Conservation (phyloP, 37 sponge, comb jelly and placozoan species). For the Haliclona indistincta region DNA sequence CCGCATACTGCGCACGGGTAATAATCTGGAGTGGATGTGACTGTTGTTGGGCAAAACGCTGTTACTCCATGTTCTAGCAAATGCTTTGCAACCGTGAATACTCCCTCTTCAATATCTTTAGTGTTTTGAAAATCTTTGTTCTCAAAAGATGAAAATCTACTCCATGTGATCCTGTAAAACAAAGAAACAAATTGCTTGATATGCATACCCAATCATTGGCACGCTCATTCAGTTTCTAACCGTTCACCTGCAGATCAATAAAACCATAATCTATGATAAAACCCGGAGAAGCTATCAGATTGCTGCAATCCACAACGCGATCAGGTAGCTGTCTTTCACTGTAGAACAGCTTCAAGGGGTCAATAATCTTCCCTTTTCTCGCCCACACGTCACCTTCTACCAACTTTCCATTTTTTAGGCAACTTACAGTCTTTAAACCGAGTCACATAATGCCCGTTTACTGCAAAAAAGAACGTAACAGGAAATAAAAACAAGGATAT, state of each 20-base stretch:
- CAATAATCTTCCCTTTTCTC: conserved; percentile 67
- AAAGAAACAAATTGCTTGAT: neutral
- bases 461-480: too few species aligned
- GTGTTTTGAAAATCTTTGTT: neutral
- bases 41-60: conserved; percentile 91
- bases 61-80: conserved; percentile 87
- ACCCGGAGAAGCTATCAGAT: conserved; percentile 86
- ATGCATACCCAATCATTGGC: neutral
- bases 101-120: conserved; percentile 10
- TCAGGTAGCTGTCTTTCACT: conserved; percentile 47
- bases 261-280: too few species aligned
- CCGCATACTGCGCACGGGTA: too few species aligned
- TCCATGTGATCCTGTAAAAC: conserved; percentile 89
- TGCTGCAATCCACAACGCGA: conserved; percentile 60
- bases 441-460: conserved; percentile 23
- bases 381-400: conserved; percentile 82
- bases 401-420: conserved; percentile 29
- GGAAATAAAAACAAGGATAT: too few species aligned
- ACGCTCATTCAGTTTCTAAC: conserved; percentile 17
- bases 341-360: conserved; percentile 82
- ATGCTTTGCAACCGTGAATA: conserved; percentile 48
- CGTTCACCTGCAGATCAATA: conserved; percentile 95
- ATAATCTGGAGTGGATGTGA: conserved; percentile 72
- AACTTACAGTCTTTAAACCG: conserved; percentile 67
- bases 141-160: conserved; percentile 76